A percentile compares a stretch with the other conserved stretches of the same genome.
phyloP scores from a whole-genome alignment of 1,140 invertebrate species.

The Monomorium pharaonis region DNA sequence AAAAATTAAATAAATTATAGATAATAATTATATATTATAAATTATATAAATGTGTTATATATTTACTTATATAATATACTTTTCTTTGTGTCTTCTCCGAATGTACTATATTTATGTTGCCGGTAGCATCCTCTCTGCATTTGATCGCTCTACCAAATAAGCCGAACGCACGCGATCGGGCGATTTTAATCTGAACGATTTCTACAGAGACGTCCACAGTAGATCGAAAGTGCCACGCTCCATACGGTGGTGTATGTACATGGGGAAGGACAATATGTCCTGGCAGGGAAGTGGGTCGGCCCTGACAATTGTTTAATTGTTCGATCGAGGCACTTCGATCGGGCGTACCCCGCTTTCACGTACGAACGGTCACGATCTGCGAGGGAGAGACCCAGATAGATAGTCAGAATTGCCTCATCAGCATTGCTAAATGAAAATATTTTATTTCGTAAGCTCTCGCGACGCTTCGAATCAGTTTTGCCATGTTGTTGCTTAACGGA shows the following conservation, averaged over 20 bases:
- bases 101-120: not conserved
- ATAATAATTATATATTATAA: not conserved
- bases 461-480: not conserved
- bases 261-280: conserved; percentile 56
- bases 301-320: conserved; percentile 80
- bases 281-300: conserved; percentile 71
- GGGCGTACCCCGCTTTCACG: conserved; percentile 61
- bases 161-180: conserved; percentile 17
- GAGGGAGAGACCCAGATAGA: conserved; percentile 39
- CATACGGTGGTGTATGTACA: conserved; percentile 56
- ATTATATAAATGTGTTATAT: too few relatives aligned
- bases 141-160: conserved; percentile 13
- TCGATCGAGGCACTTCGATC: conserved; percentile 35
- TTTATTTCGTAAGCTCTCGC: conserved; percentile 28
- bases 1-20: not conserved
- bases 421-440: conserved; percentile 48
- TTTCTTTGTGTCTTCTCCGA: not conserved
- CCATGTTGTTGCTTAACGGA: not conserved
- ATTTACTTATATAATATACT: not conserved
- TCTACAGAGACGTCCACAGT: not conserved
- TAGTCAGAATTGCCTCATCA: conserved; percentile 50
- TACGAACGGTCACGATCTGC: not conserved
- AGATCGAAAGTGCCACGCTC: conserved; percentile 28
- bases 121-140: not conserved
- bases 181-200: conserved; percentile 27